Percentiles rank a stretch among this genome's conserved stretches.
phyloP scores from a whole-genome alignment of 2,888 invertebrate genomes.

The Brenthis ino region DNA sequence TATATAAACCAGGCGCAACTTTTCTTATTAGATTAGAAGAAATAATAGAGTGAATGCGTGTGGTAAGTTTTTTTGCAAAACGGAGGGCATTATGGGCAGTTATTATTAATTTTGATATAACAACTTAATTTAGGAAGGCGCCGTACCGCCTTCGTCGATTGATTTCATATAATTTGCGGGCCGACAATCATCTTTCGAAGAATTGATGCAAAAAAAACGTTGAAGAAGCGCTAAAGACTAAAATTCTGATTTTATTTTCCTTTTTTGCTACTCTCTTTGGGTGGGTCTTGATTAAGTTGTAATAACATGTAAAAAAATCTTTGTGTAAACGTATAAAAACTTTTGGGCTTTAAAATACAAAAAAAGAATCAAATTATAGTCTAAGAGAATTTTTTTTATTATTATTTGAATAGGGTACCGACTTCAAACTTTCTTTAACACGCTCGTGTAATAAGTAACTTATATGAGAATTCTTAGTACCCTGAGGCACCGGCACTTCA shows the following conservation, averaged over 20 bases:
- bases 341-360: background rate
- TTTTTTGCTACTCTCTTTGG: slow-evolving; percentile 31
- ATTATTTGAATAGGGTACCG: background rate
- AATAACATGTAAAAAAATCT: slow-evolving; percentile 4
- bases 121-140: slow-evolving; percentile 79
- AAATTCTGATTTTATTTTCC: slow-evolving; percentile 26
- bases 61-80: slow-evolving; percentile 64
- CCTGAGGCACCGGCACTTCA: slow-evolving; percentile 57
- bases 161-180: slow-evolving; percentile 76
- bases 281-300: slow-evolving; percentile 36
- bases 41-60: slow-evolving; percentile 74
- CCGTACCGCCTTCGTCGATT: slow-evolving; percentile 74
- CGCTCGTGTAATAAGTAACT: slow-evolving; percentile 2
- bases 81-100: slow-evolving; percentile 63
- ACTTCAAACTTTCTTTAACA: background rate
- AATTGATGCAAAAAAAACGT: slow-evolving; percentile 59
- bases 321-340: slow-evolving; percentile 6
- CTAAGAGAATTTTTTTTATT: background rate
- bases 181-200: slow-evolving; percentile 61
- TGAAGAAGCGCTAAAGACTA: slow-evolving; percentile 40
- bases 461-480: slow-evolving; percentile 38
- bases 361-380: background rate
- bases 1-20: slow-evolving; percentile 53
- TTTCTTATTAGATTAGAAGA: slow-evolving; percentile 68
- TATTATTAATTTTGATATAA: slow-evolving; percentile 70